Evolutionary conservation across 53 echinoderm and acorn worm species (phyloP).

Genomic region (Patiria pectinifera): DNA sequence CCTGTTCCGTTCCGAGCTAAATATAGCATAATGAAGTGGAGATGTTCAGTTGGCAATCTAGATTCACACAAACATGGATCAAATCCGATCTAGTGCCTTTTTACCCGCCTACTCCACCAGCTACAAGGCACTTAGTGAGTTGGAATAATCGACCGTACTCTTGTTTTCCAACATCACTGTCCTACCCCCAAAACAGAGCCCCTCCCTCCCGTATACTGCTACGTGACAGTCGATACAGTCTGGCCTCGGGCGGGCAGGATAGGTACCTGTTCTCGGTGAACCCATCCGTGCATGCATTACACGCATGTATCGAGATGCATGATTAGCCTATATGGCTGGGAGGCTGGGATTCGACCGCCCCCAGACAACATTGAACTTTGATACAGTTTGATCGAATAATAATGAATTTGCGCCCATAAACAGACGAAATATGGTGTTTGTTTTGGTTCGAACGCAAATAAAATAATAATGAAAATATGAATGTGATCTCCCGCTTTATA

Average conservation of each 20-base stretch:
- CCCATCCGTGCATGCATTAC: not conserved
- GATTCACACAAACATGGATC: not conserved
- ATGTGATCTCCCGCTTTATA: no score
- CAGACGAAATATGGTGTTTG: not conserved
- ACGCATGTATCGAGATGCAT: constrained; percentile 7
- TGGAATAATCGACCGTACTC: constrained; percentile 19
- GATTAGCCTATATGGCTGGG: constrained; percentile 51
- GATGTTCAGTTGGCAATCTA: not conserved
- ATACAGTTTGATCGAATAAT: not conserved
- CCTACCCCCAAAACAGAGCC: not conserved
- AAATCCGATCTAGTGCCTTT: not conserved
- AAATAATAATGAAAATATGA: no score
- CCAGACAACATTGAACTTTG: not conserved
- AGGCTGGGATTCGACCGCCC: constrained; percentile 21
- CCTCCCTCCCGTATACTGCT: not conserved
- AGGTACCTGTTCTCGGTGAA: not conserved
- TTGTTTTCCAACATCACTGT: not conserved
- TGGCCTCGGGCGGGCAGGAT: not conserved
- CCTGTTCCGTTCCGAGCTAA: not conserved
- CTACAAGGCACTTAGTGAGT: not conserved
- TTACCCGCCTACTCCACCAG: not conserved
- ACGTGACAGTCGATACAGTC: not conserved
- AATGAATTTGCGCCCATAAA: not conserved
- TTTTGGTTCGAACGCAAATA: not conserved
- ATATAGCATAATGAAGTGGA: not conserved